Percentiles rank a stretch among this genome's conserved stretches.
Evolutionary conservation across 2,113 vertebrate species (phyloP).

Genomic region (Passer montanus): DNA sequence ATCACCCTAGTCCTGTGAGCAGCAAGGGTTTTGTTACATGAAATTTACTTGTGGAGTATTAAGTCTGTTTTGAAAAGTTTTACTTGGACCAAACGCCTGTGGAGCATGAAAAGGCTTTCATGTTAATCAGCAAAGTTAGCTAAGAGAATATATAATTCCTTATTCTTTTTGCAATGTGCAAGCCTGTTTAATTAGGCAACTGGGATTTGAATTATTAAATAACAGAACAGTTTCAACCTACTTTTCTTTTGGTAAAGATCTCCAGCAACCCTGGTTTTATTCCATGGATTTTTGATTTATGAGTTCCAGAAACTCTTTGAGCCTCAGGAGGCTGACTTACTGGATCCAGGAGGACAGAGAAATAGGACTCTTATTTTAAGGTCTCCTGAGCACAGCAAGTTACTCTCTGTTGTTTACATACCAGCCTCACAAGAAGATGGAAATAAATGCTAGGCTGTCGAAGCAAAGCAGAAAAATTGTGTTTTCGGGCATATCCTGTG

Average conservation of each 20-base stretch:
- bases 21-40: neutral
- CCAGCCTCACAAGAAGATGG: neutral
- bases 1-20: neutral
- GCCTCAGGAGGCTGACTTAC: neutral
- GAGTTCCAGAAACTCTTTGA: neutral
- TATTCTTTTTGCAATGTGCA: neutral
- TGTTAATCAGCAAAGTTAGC: neutral
- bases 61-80: neutral
- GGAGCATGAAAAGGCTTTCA: neutral
- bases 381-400: constrained; percentile 25
- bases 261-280: neutral
- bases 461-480: neutral
- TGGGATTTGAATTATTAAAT: constrained; percentile 67
- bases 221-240: neutral
- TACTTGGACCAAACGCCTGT: neutral
- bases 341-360: neutral
- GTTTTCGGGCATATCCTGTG: neutral
- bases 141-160: neutral
- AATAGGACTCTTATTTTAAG: constrained; percentile 38
- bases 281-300: neutral
- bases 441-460: neutral
- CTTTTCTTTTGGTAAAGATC: neutral
- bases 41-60: neutral
- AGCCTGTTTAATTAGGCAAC: constrained; percentile 57
- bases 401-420: constrained; percentile 41